Conservation (phyloP, 1,140 invertebrate species). For the Zeugodacus cucurbitae region DNA sequence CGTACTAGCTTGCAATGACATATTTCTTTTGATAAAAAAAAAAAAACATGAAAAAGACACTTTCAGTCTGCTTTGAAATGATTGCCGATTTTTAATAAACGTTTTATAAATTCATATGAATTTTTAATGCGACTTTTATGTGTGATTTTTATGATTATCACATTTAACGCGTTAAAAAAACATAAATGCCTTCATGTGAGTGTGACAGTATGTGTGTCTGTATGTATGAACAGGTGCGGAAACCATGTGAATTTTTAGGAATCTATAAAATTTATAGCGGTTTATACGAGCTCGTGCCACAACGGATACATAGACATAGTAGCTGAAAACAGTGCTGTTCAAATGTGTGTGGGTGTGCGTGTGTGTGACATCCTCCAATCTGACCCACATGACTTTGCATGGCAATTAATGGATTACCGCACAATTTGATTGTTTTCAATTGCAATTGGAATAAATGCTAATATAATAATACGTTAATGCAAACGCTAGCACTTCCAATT, state of each 20-base stretch:
- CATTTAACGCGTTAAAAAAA: neutral
- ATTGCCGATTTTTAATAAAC: neutral
- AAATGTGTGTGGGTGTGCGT: neutral
- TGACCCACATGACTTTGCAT: neutral
- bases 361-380: neutral
- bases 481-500: neutral
- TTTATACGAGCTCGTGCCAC: neutral
- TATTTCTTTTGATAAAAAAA: neutral
- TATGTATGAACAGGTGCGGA: neutral
- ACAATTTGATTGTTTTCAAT: slow-evolving; percentile 14
- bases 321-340: too few species aligned
- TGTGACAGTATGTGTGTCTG: neutral
- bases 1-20: neutral
- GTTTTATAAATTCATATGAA: neutral
- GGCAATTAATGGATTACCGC: neutral
- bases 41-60: neutral
- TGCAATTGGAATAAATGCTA: neutral
- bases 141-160: neutral
- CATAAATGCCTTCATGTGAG: neutral
- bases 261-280: neutral
- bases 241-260: neutral
- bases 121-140: slow-evolving; percentile 4
- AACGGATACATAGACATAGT: neutral
- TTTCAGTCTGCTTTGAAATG: neutral
- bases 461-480: neutral